Evolutionary conservation across 2,113 vertebrate species (phyloP).

Genomic region (Phaethon lepturus): DNA sequence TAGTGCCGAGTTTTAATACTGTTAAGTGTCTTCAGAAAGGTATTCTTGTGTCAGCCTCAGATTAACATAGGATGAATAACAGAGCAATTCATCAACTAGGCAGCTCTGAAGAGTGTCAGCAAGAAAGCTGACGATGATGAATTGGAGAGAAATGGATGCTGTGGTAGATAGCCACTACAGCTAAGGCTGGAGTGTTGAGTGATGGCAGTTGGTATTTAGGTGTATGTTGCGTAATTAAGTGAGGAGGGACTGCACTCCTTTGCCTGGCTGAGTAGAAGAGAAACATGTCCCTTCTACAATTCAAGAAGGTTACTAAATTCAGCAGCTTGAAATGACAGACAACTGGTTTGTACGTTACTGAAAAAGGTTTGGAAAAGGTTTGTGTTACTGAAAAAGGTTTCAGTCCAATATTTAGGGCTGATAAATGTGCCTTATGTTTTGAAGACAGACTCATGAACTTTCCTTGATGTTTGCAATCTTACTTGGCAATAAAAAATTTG

Average conservation of each 20-base stretch:
- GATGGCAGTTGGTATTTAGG: constrained; percentile 25
- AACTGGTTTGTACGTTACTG: background rate
- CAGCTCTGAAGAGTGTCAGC: constrained; percentile 61
- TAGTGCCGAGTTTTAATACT: constrained; percentile 58
- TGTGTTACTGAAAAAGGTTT: background rate
- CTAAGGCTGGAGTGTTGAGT: background rate
- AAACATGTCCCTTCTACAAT: background rate
- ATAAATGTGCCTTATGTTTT: background rate
- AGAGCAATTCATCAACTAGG: constrained; percentile 61
- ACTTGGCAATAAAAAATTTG: background rate
- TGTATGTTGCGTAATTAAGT: background rate
- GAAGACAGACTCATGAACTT: background rate
- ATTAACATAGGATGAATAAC: constrained; percentile 65
- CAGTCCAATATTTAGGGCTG: background rate
- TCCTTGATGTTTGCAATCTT: background rate
- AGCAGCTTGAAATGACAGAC: background rate
- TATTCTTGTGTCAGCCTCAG: constrained; percentile 23
- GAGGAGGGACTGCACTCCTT: background rate
- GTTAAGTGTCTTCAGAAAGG: constrained; percentile 42
- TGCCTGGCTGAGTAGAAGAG: background rate
- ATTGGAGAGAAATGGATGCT: constrained; percentile 26
- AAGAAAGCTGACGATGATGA: constrained; percentile 50
- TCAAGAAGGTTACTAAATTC: background rate
- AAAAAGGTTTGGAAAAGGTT: background rate
- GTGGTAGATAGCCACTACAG: background rate